Conservation (phyloP, 2,113 vertebrate species). For the Morone saxatilis region DNA sequence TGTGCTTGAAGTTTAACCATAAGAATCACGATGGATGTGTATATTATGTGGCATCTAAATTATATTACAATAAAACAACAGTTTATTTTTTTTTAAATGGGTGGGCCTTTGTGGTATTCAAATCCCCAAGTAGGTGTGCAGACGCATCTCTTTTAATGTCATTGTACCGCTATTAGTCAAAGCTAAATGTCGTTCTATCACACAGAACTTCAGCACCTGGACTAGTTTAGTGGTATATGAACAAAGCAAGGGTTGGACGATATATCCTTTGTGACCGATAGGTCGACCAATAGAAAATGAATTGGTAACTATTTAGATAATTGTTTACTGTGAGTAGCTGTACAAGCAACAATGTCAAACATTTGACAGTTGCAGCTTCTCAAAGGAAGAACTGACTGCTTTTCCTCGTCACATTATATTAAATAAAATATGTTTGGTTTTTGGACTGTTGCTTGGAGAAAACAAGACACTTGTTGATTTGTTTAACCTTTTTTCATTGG, state of each 20-base stretch:
- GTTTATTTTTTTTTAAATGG: neutral
- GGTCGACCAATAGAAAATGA: too few species aligned
- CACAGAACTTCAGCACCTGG: neutral
- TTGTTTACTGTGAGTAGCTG: too few species aligned
- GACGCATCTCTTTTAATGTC: neutral
- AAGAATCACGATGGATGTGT: neutral
- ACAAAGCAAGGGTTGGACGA: neutral
- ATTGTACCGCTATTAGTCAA: constrained; percentile 24
- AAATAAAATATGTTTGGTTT: too few species aligned
- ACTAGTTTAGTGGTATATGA: too few species aligned
- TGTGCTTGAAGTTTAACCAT: neutral
- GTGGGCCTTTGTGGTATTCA: neutral
- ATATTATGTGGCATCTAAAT: neutral
- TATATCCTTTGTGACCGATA: too few species aligned
- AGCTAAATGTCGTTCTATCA: constrained; percentile 8
- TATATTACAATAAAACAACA: neutral
- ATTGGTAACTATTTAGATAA: too few species aligned
- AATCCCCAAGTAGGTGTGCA: constrained; percentile 20
- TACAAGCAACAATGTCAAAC: neutral
- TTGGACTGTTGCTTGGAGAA: neutral
- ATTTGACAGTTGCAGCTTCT: neutral
- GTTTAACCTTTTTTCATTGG: too few species aligned
- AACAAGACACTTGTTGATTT: neutral
- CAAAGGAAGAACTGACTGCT: neutral
- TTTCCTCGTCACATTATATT: neutral